Evolutionary conservation across 2,113 vertebrate species (phyloP).

Genomic region (Burhinus oedicnemus): DNA sequence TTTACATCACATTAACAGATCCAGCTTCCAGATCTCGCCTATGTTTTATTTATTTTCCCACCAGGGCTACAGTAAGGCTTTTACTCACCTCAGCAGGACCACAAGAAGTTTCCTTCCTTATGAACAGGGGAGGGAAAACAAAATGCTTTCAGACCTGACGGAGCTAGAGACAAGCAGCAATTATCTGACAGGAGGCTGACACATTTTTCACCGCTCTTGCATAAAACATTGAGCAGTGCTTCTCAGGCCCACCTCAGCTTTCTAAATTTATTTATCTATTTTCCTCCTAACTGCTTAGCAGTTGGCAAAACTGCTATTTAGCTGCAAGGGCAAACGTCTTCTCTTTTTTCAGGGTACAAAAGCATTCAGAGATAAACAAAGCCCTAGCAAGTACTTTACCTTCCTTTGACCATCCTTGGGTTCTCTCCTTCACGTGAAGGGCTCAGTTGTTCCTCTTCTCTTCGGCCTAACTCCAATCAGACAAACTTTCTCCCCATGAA

Average conservation of each 20-base stretch:
- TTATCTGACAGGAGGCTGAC: conserved; percentile 18
- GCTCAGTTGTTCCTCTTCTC: accelerated
- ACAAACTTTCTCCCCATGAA: not conserved
- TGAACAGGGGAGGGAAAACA: not conserved
- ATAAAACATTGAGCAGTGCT: conserved; percentile 34
- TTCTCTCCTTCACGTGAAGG: accelerated
- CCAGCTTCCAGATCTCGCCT: not conserved
- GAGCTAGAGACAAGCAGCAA: conserved; percentile 42
- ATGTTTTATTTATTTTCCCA: conserved; percentile 45
- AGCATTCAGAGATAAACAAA: not conserved
- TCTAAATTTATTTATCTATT: conserved; percentile 6
- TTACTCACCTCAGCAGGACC: conserved; percentile 46
- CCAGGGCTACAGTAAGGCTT: not conserved
- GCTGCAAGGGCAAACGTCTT: not conserved
- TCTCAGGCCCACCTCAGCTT: not conserved
- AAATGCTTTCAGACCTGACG: conserved; percentile 35
- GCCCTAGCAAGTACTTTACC: not conserved
- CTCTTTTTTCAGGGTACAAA: not conserved
- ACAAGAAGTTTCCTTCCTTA: conserved; percentile 55
- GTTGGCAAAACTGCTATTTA: not conserved
- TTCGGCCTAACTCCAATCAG: not conserved
- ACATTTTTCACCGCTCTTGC: not conserved
- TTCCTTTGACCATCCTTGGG: not conserved
- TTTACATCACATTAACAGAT: conserved; percentile 20
- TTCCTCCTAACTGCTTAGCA: not conserved